Percentiles rank a stretch among this genome's conserved stretches.
phyloP scores from a whole-genome alignment of 2,888 invertebrate species.

The Melikaiella ostensackeni region DNA sequence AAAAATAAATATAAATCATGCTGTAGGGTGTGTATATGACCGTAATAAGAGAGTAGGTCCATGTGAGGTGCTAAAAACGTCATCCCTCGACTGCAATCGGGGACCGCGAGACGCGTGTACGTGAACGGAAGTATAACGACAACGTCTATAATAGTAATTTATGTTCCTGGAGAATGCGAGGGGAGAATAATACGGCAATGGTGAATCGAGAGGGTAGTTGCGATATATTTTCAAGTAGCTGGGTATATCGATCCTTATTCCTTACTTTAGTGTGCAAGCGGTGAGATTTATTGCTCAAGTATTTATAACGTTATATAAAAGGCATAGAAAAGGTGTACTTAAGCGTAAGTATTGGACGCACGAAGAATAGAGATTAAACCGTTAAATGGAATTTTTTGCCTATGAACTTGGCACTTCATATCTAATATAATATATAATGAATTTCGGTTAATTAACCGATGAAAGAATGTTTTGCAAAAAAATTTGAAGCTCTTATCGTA shows the following conservation, averaged over 20 bases:
- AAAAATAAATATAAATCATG: neutral
- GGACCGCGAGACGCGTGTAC: conserved; percentile 22
- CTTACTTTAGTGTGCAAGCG: conserved; percentile 11
- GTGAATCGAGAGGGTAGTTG: conserved; percentile 20
- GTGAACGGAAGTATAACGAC: conserved; percentile 31
- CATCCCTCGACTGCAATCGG: neutral
- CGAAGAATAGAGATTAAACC: neutral
- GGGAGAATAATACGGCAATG: conserved; percentile 28
- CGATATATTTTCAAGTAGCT: conserved; percentile 20
- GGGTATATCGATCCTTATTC: conserved; percentile 16
- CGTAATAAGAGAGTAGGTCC: neutral
- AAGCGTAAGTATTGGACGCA: conserved; percentile 5
- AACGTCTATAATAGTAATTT: conserved; percentile 34
- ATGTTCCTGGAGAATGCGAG: conserved; percentile 20
- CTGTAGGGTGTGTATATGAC: neutral
- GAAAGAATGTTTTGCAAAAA: too few relatives aligned
- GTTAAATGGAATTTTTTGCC: neutral
- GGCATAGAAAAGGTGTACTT: neutral
- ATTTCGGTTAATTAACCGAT: neutral
- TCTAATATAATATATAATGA: neutral
- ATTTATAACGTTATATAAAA: conserved; percentile 29
- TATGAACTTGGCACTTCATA: conserved; percentile 7
- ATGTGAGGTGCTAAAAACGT: conserved; percentile 3
- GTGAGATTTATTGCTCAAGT: conserved; percentile 10
- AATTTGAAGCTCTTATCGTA: too few relatives aligned